Conservation (phyloP, 2,797 vertebrate genomes). For the Podargus strigoides region DNA sequence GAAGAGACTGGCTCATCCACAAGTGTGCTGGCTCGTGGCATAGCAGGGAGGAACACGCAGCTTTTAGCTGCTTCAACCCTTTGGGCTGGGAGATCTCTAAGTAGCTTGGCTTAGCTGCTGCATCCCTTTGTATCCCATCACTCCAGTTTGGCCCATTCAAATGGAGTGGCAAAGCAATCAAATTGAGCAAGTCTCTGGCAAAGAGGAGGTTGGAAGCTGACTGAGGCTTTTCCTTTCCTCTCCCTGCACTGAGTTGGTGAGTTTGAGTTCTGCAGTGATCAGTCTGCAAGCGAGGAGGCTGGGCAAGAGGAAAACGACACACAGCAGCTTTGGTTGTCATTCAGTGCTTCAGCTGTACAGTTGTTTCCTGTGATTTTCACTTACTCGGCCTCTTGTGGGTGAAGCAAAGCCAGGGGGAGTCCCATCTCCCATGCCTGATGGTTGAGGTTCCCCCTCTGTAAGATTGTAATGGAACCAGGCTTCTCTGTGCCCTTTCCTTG, state of each 20-base stretch:
- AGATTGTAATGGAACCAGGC: neutral
- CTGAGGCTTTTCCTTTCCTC: neutral
- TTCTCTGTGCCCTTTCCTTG: neutral
- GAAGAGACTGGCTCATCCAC: neutral
- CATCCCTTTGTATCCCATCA: neutral
- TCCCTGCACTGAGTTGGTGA: neutral
- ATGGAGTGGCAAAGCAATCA: fast-evolving
- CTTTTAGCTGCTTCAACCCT: neutral
- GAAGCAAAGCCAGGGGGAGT: neutral
- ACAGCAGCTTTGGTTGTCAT: neutral
- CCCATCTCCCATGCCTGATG: neutral
- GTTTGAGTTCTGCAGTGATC: neutral
- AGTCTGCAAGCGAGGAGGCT: neutral
- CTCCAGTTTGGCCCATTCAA: neutral
- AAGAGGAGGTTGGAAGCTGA: neutral
- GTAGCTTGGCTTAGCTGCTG: neutral
- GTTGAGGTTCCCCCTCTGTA: neutral
- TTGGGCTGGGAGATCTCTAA: neutral
- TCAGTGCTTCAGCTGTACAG: neutral
- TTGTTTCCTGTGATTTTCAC: neutral
- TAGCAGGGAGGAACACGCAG: neutral
- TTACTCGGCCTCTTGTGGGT: neutral
- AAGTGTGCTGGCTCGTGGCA: neutral
- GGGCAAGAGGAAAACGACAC: fast-evolving
- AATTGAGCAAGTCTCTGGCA: neutral